These are phyloP conservation scores for Melipona bicolor DNA, from an alignment of 2,888 invertebrate species.

Conservation along the genomic window DNA sequence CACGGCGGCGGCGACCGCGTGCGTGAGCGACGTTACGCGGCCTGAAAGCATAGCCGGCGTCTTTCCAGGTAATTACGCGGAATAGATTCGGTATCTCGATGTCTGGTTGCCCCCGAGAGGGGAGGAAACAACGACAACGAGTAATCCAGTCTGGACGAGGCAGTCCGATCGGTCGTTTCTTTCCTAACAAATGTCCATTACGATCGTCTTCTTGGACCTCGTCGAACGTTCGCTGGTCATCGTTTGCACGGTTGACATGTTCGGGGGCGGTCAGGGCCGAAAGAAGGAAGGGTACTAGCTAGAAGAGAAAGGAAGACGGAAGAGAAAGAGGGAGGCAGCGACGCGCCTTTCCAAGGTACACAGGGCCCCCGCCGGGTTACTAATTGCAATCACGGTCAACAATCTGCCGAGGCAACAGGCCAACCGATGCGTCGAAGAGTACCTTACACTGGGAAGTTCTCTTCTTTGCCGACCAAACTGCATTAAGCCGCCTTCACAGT, in stretches of 20 bases:
- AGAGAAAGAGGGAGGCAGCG: slow-evolving; percentile 34
- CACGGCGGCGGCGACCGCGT: slow-evolving; percentile 16
- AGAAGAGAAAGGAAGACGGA: slow-evolving; percentile 37
- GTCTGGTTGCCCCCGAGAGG: slow-evolving; percentile 48
- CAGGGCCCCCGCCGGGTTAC: slow-evolving; percentile 75
- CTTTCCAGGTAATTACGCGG: slow-evolving; percentile 73
- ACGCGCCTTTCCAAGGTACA: slow-evolving; percentile 67
- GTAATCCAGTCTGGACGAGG: slow-evolving; percentile 46
- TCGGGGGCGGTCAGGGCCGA: slow-evolving; percentile 75
- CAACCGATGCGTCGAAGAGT: slow-evolving; percentile 62
- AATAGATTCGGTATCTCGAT: slow-evolving; percentile 76
- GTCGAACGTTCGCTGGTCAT: slow-evolving; percentile 33
- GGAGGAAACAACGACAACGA: slow-evolving; percentile 34
- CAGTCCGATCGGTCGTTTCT: slow-evolving; percentile 64
- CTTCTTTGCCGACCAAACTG: slow-evolving; percentile 51
- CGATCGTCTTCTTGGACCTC: slow-evolving; percentile 55
- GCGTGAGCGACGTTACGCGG: slow-evolving; percentile 57
- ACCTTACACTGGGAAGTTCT: slow-evolving; percentile 59
- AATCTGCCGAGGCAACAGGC: slow-evolving; percentile 72
- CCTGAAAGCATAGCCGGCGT: slow-evolving; percentile 46
- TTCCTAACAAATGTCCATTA: slow-evolving; percentile 73
- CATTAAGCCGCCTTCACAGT: slow-evolving; percentile 64
- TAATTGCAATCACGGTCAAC: slow-evolving; percentile 79
- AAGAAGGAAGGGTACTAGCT: slow-evolving; percentile 66
- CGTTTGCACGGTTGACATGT: slow-evolving; percentile 67